These are phyloP conservation scores for Eueides isabella DNA, from an alignment of 1,140 invertebrate species.

Conservation along the genomic window DNA sequence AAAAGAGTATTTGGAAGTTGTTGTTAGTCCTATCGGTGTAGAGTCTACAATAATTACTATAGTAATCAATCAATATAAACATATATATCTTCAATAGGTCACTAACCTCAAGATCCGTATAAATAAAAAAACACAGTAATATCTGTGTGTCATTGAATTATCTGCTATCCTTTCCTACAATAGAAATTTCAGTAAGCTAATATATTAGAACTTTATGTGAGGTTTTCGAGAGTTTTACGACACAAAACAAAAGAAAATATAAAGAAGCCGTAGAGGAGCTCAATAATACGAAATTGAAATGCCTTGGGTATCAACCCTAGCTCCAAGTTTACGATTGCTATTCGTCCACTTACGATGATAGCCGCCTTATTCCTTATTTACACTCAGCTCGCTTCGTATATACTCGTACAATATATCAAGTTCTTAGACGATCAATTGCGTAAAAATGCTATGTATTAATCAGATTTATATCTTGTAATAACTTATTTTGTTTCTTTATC, in stretches of 20 bases:
- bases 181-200: background rate
- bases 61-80: no score
- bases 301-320: constrained; percentile 19
- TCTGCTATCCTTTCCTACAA: background rate
- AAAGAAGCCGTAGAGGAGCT: constrained; percentile 3
- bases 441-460: background rate
- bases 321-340: constrained; percentile 14
- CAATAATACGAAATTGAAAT: constrained; percentile 22
- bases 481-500: no score
- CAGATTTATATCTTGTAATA: no score
- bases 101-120: no score
- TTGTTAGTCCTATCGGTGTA: no score
- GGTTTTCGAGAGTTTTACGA: constrained; percentile 1
- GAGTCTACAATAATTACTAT: no score
- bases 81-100: no score
- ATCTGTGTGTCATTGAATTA: background rate
- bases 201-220: constrained; percentile 2
- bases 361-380: constrained; percentile 30
- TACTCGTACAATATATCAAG: background rate
- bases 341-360: constrained; percentile 25
- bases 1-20: no score
- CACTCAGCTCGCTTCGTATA: constrained; percentile 9
- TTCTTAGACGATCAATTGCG: background rate
- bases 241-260: constrained; percentile 6
- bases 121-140: no score